Percentiles rank a stretch among this genome's conserved stretches.
These are phyloP conservation scores for Triplophysa bombifrons DNA, from an alignment of 2,797 vertebrate genomes.

Conservation along the genomic window DNA sequence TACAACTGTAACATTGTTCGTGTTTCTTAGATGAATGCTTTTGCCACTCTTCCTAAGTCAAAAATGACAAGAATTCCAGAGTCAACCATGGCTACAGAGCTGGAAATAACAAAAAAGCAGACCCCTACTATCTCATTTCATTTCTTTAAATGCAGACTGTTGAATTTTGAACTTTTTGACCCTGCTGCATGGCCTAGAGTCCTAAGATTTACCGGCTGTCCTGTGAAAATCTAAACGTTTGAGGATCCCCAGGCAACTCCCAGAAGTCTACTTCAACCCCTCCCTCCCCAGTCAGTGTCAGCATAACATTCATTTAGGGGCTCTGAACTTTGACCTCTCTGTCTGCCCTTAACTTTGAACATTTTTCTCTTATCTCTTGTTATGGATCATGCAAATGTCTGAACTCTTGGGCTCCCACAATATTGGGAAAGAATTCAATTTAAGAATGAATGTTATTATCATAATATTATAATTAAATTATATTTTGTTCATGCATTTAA, in stretches of 20 bases:
- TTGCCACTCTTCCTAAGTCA: not conserved
- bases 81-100: not conserved
- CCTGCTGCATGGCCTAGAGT: not conserved
- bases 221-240: constrained; percentile 14
- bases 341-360: not conserved
- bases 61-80: not conserved
- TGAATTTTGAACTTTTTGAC: not conserved
- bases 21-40: constrained; percentile 10
- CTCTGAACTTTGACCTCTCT: constrained; percentile 5
- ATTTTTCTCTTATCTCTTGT: not conserved
- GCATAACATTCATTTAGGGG: constrained; percentile 19
- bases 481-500: no score
- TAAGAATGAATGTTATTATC: no score
- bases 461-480: no score
- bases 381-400: not conserved
- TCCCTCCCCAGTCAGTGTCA: not conserved
- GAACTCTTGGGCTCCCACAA: not conserved
- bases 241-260: not conserved
- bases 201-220: constrained; percentile 36
- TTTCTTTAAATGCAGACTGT: not conserved
- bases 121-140: not conserved
- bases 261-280: constrained; percentile 3
- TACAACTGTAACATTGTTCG: constrained; percentile 3
- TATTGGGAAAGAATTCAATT: no score
- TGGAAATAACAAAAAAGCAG: not conserved